phyloP scores from a whole-genome alignment of 1,140 invertebrate genomes.

The Macrobrachium rosenbergii region DNA sequence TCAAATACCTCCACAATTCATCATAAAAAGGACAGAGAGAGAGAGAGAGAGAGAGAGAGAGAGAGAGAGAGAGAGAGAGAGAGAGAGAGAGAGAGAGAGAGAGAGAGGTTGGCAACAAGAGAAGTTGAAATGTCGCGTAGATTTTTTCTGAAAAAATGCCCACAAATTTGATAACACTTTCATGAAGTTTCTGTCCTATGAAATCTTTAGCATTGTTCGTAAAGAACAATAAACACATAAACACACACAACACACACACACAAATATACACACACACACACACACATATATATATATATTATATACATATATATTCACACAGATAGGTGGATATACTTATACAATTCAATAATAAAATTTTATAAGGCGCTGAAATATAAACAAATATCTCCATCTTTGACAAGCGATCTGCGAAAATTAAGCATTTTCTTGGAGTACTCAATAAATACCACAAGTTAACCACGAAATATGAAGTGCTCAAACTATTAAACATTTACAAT shows the following conservation, averaged over 20 bases:
- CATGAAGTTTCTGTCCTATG: too few species aligned
- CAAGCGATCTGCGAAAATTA: too few species aligned
- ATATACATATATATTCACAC: slow-evolving; percentile 38
- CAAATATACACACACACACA: slow-evolving; percentile 30
- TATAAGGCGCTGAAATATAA: too few species aligned
- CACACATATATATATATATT: slow-evolving; percentile 46
- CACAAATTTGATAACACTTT: background rate
- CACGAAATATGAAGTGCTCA: too few species aligned
- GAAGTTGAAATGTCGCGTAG: background rate
- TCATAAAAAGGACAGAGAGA: slow-evolving; percentile 12
- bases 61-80: slow-evolving; percentile 34
- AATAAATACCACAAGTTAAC: too few species aligned
- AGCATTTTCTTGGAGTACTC: too few species aligned
- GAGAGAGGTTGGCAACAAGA: background rate
- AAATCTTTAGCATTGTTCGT: too few species aligned
- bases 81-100: slow-evolving; percentile 22
- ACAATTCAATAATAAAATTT: too few species aligned
- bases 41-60: slow-evolving; percentile 35
- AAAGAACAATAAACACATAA: slow-evolving; percentile 7
- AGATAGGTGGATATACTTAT: background rate
- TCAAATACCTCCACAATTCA: too few species aligned
- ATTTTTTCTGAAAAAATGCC: background rate
- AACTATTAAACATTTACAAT: too few species aligned
- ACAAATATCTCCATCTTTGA: too few species aligned
- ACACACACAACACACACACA: slow-evolving; percentile 29